Base-by-base conservation (phyloP, 2,113 vertebrate genomes). In the Furnarius figulus region DNA sequence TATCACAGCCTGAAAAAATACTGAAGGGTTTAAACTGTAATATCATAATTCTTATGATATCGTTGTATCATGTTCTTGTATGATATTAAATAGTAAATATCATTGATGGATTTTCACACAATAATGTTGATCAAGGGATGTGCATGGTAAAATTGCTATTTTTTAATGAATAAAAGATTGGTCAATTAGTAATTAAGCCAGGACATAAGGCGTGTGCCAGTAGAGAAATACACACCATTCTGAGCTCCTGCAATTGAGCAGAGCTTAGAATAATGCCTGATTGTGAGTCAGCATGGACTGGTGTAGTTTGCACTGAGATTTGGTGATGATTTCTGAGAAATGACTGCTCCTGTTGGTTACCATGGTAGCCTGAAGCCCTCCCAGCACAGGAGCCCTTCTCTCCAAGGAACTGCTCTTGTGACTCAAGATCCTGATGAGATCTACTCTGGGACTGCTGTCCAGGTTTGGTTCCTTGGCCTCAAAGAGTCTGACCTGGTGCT, bases 381-480 rank as follows among this genome's bases (percentile, higher is more conserved):
- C 2, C 37, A 39, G 47, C n/a, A 37, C 14, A 4, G 37, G 61
- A 71, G 4, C 42, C 14, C 21, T 47, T 8, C 28, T 46, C 19
- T 19, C 40, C 21, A 30, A 25, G 74, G 25, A 49, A 4, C 35
- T 44, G 40, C 30, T 55, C 28, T 83, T 10, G 3, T 17, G 23
- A 10, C 31, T 88, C 22, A 8, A 31, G 23, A 7, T 50, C 23
- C 4, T 31, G 35, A 9, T 63, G 24, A 40, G 72, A 7, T 30
- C 7, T 6, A 3, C 24, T 17, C 28, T 40, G 61, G 12, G 61
- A 30, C 37, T 28, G 35, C 31, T 55, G 14, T 25, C 56, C 40
- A 6, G 9, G 52, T 68, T 53, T 1, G 0, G 16, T 70, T 83
- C 46, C 30, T 59, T 42, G 46, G 46, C 30, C 39, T 28, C 0